Evolutionary conservation across 2,888 invertebrate species (phyloP).

Genomic region (Coecobrya sp.): DNA sequence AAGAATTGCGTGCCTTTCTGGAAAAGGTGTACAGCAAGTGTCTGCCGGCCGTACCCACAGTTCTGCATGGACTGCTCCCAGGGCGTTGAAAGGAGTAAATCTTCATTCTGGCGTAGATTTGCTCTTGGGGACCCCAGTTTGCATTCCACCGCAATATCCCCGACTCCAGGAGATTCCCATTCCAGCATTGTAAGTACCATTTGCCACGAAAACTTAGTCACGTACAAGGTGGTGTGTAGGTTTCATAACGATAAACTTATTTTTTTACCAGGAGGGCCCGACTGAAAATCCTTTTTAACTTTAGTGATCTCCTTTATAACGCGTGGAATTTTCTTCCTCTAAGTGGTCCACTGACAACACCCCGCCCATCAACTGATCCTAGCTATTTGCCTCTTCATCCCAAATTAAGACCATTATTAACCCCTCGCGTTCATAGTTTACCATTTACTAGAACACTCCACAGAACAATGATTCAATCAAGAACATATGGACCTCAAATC

Average conservation of each 20-base stretch:
- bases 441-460: slow-evolving; percentile 90
- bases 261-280: too few relatives aligned
- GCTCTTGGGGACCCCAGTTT: slow-evolving; percentile 89
- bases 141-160: slow-evolving; percentile 90
- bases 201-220: too few relatives aligned
- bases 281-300: slow-evolving; percentile 90
- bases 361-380: slow-evolving; percentile 87
- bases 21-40: slow-evolving; percentile 90
- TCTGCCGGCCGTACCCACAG: slow-evolving; percentile 91
- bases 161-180: slow-evolving; percentile 89
- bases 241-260: too few relatives aligned
- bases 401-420: slow-evolving; percentile 89
- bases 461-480: slow-evolving; percentile 91
- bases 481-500: slow-evolving; percentile 91
- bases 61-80: slow-evolving; percentile 90
- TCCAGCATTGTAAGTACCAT: slow-evolving; percentile 89
- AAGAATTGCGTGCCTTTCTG: slow-evolving; percentile 89
- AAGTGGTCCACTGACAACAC: slow-evolving; percentile 88
- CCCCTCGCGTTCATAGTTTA: slow-evolving; percentile 90
- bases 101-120: slow-evolving; percentile 86
- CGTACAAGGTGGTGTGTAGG: too few relatives aligned
- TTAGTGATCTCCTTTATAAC: slow-evolving; percentile 90
- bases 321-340: slow-evolving; percentile 90
- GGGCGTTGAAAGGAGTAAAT: slow-evolving; percentile 89
- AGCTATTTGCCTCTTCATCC: slow-evolving; percentile 87